phyloP scores from a whole-genome alignment of 2,113 vertebrate species.

The Perca fluviatilis region DNA sequence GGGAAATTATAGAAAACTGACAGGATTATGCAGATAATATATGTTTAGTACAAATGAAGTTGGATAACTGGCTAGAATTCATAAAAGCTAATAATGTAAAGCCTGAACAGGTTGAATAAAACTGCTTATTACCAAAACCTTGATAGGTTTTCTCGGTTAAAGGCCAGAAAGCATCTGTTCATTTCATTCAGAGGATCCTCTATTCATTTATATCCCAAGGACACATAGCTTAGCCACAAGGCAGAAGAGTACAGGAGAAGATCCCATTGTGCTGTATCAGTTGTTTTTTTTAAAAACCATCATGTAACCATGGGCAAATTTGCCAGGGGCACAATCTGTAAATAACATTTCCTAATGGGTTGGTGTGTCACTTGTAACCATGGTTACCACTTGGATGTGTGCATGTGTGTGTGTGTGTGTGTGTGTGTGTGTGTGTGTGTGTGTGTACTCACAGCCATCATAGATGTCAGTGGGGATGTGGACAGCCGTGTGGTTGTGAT shows the following conservation, averaged over 20 bases:
- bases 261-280: constrained; percentile 33
- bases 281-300: constrained; percentile 19
- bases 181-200: constrained; percentile 1
- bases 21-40: neutral
- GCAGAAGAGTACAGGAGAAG: neutral
- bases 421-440: constrained; percentile 14
- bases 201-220: constrained; percentile 40
- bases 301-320: constrained; percentile 57
- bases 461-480: constrained; percentile 99
- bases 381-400: constrained; percentile 52
- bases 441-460: constrained; percentile 94
- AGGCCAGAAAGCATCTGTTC: neutral
- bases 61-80: neutral
- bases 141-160: constrained; percentile 7
- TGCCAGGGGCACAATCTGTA: constrained; percentile 48
- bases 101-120: neutral
- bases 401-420: constrained; percentile 33
- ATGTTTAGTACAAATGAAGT: neutral
- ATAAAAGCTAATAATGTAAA: neutral
- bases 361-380: constrained; percentile 66
- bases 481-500: constrained; percentile 95
- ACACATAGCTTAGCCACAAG: constrained; percentile 8
- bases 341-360: constrained; percentile 63
- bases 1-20: neutral
- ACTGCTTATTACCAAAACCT: constrained; percentile 10